These are phyloP conservation scores for Clepsis dumicolana DNA, from an alignment of 2,888 invertebrate species.

Conservation along the genomic window DNA sequence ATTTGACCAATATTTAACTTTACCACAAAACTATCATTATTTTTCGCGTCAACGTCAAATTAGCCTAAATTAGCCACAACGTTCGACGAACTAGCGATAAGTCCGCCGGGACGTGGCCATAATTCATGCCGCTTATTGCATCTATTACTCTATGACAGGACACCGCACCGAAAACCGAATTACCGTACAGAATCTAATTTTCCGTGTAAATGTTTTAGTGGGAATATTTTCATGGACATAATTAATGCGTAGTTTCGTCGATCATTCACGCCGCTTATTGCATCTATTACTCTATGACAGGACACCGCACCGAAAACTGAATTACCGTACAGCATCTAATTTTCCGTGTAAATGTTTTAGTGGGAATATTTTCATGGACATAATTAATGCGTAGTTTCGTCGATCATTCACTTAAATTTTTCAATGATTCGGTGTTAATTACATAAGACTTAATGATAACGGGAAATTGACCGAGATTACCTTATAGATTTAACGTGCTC, in stretches of 20 bases:
- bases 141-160: neutral
- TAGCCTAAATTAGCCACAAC: neutral
- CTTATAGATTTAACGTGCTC: too few species aligned
- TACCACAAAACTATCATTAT: neutral
- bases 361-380: too few species aligned
- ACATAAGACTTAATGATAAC: too few species aligned
- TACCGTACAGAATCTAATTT: neutral
- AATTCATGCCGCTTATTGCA: constrained; percentile 8
- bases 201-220: too few species aligned
- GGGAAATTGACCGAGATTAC: too few species aligned
- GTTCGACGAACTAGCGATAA: neutral
- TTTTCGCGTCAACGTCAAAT: neutral
- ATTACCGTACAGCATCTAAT: neutral
- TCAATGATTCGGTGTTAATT: too few species aligned
- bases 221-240: too few species aligned
- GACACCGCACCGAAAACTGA: neutral
- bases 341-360: too few species aligned
- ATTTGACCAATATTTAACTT: neutral
- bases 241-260: too few species aligned
- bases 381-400: too few species aligned
- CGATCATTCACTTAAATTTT: too few species aligned
- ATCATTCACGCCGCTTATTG: constrained; percentile 1
- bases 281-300: neutral
- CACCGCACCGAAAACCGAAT: neutral
- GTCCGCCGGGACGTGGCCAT: neutral